Conservation (phyloP, 2,888 invertebrate species). For the Eilema sororculum region DNA sequence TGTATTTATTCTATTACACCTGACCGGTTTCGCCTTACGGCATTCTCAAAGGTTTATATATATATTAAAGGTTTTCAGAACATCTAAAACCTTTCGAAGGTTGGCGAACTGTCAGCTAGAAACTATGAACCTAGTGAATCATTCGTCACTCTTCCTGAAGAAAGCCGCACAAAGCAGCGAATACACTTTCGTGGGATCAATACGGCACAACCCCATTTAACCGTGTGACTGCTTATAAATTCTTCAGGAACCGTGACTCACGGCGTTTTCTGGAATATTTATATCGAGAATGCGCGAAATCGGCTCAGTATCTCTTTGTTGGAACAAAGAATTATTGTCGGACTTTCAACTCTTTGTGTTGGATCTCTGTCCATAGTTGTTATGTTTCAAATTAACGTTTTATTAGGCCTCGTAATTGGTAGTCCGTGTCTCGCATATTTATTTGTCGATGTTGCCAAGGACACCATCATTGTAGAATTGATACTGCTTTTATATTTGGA, state of each 20-base stretch:
- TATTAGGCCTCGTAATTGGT: background rate
- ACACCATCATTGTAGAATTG: background rate
- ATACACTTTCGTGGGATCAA: no score
- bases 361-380: background rate
- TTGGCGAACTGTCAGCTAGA: background rate
- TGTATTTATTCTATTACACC: no score
- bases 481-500: background rate
- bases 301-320: slow-evolving; percentile 32
- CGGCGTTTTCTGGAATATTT: slow-evolving; percentile 29
- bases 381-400: background rate
- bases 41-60: no score
- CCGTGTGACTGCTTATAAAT: slow-evolving; percentile 26
- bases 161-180: slow-evolving; percentile 2
- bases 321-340: background rate
- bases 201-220: no score
- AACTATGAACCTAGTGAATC: background rate
- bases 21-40: no score
- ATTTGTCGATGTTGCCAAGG: background rate
- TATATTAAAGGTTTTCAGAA: no score
- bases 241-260: slow-evolving; percentile 40
- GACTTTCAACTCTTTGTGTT: background rate
- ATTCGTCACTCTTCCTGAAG: background rate
- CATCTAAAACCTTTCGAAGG: background rate
- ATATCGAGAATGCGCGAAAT: slow-evolving; percentile 29
- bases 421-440: background rate